Evolutionary conservation across 2,113 vertebrate species (phyloP).

Genomic region (Stercorarius parasiticus): DNA sequence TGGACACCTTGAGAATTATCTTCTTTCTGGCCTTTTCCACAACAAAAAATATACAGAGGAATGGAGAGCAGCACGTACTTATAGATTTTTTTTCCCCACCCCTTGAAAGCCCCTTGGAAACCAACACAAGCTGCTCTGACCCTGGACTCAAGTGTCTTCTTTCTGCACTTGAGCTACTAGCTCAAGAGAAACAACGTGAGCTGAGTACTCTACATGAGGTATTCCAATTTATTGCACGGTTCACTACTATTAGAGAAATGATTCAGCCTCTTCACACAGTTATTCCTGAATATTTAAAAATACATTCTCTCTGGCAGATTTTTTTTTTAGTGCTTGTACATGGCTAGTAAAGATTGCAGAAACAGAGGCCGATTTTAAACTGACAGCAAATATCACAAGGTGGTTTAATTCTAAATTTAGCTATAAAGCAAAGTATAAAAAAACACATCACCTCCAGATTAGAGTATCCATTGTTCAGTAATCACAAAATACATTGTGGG

Average conservation of each 20-base stretch:
- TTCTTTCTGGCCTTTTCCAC: not conserved
- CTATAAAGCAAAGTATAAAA: not conserved
- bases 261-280: slow-evolving; percentile 18
- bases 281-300: slow-evolving; percentile 29
- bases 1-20: not conserved
- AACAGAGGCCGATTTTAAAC: slow-evolving; percentile 6
- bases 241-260: not conserved
- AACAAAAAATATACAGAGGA: not conserved
- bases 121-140: not conserved
- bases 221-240: not conserved
- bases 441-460: not conserved
- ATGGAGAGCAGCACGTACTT: not conserved
- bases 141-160: not conserved
- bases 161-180: not conserved
- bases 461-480: not conserved
- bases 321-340: not conserved
- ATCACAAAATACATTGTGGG: not conserved
- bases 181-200: not conserved
- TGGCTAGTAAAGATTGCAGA: not conserved
- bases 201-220: not conserved
- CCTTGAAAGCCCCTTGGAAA: not conserved
- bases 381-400: not conserved
- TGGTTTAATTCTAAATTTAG: not conserved
- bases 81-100: not conserved
- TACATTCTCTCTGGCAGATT: not conserved